Percentiles rank a stretch among this genome's conserved stretches.
Conservation (phyloP, 2,888 invertebrate genomes). For the Parnassius apollo region DNA sequence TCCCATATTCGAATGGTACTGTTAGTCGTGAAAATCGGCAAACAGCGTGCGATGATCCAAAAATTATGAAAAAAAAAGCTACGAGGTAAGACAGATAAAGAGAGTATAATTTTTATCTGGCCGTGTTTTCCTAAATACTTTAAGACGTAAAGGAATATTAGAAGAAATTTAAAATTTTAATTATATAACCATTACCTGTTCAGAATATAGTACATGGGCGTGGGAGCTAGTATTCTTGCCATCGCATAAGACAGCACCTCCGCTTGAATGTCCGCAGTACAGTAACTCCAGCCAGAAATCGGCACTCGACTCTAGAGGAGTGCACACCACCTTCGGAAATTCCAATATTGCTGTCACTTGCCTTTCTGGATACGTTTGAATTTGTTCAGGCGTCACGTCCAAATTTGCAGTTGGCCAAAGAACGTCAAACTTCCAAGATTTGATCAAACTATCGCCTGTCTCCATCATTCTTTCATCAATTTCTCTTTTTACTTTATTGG, state of each 20-base stretch:
- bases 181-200: conserved; percentile 78
- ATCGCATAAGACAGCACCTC: conserved; percentile 86
- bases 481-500: conserved; percentile 49
- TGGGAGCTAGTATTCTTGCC: conserved; percentile 76
- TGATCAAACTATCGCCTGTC: conserved; percentile 65
- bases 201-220: conserved; percentile 86
- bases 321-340: conserved; percentile 87
- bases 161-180: too few relatives aligned
- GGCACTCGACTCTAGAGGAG: conserved; percentile 81
- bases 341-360: conserved; percentile 88
- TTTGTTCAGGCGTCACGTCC: conserved; percentile 86
- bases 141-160: too few relatives aligned
- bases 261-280: conserved; percentile 87
- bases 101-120: too few relatives aligned
- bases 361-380: conserved; percentile 89
- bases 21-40: background rate
- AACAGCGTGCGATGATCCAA: background rate
- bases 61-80: too few relatives aligned
- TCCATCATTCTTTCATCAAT: conserved; percentile 63
- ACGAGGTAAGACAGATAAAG: too few relatives aligned
- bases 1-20: too few relatives aligned
- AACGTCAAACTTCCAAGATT: conserved; percentile 86
- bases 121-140: too few relatives aligned
- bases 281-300: conserved; percentile 90
- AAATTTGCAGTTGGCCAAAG: conserved; percentile 90